Evolutionary conservation across 2,113 vertebrate genomes (phyloP).

Genomic region (Haemorhous mexicanus): DNA sequence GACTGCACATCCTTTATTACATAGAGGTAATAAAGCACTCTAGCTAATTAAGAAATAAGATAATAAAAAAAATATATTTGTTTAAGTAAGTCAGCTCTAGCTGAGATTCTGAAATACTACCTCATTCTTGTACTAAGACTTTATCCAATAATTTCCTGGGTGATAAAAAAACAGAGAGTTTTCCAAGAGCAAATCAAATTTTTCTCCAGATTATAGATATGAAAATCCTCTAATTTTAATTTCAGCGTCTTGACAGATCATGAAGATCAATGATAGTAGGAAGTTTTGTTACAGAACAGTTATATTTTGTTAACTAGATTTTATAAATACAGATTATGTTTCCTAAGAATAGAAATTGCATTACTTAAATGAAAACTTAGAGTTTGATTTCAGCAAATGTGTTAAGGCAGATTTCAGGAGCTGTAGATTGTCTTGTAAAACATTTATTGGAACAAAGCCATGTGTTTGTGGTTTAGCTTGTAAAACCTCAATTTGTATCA

Average conservation of each 20-base stretch:
- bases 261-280: neutral
- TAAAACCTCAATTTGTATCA: neutral
- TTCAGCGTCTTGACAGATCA: neutral
- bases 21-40: neutral
- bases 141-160: neutral
- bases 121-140: neutral
- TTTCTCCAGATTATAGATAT: neutral
- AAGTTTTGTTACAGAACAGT: neutral
- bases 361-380: neutral
- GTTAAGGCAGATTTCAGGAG: neutral
- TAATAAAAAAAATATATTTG: neutral
- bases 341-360: neutral
- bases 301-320: neutral
- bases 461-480: neutral
- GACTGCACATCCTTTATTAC: neutral
- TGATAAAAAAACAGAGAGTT: neutral
- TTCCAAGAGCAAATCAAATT: neutral
- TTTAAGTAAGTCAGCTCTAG: neutral
- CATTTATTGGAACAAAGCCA: neutral
- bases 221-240: neutral
- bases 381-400: neutral
- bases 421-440: neutral
- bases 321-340: neutral
- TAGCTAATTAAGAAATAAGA: neutral
- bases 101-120: neutral